These are phyloP conservation scores for Prosapia bicincta DNA, from an alignment of 2,888 invertebrate species.

Conservation along the genomic window DNA sequence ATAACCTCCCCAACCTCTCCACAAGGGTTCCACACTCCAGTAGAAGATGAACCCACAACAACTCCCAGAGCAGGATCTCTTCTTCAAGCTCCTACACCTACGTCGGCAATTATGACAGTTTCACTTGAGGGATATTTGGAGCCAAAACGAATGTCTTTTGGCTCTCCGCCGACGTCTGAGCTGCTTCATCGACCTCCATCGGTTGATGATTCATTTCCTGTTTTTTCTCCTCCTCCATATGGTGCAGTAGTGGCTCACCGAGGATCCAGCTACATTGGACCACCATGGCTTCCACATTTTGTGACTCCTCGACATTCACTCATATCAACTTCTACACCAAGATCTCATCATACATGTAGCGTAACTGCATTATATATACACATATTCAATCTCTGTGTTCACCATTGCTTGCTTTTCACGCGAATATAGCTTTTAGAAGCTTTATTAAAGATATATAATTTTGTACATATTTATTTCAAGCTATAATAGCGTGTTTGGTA, in stretches of 20 bases:
- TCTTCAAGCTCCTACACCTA: slow-evolving; percentile 69
- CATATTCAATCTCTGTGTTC: background rate
- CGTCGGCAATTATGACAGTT: slow-evolving; percentile 79
- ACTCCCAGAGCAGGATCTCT: slow-evolving; percentile 55
- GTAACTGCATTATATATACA: slow-evolving; percentile 44
- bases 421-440: background rate
- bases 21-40: slow-evolving; percentile 77
- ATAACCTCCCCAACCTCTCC: slow-evolving; percentile 57
- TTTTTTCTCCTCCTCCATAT: slow-evolving; percentile 78
- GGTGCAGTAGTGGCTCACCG: slow-evolving; percentile 46
- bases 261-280: slow-evolving; percentile 44
- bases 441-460: background rate
- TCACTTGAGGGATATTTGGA: slow-evolving; percentile 84
- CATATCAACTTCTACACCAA: slow-evolving; percentile 71
- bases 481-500: too few relatives aligned
- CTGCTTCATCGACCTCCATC: slow-evolving; percentile 57
- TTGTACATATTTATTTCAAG: background rate
- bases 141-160: slow-evolving; percentile 76
- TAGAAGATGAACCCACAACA: slow-evolving; percentile 58
- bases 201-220: slow-evolving; percentile 79
- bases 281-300: slow-evolving; percentile 44
- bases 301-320: slow-evolving; percentile 67
- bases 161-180: slow-evolving; percentile 73
- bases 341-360: slow-evolving; percentile 90
- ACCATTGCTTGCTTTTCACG: background rate